Conservation (phyloP, 2,797 vertebrate genomes). For the Emydoidea blandingii region DNA sequence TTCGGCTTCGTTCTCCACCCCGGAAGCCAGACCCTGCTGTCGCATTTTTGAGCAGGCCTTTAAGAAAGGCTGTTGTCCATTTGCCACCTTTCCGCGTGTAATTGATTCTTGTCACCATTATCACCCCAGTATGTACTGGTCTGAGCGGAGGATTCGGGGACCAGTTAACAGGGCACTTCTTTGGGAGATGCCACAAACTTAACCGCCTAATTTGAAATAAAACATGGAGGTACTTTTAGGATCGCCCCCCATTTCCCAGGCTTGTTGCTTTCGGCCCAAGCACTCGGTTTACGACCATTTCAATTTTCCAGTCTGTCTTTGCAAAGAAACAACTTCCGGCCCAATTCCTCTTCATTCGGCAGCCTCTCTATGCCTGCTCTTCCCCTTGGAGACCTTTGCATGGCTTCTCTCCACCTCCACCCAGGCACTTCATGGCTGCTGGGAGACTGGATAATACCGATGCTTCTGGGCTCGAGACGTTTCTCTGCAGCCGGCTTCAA, state of each 20-base stretch:
- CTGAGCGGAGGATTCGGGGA: not conserved
- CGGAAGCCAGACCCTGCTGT: not conserved
- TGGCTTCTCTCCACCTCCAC: not conserved
- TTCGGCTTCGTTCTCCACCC: not conserved
- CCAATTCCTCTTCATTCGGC: not conserved
- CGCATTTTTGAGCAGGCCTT: not conserved
- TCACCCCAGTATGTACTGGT: not conserved
- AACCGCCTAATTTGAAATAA: not conserved
- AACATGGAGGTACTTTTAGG: not conserved
- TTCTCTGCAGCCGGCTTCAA: not conserved
- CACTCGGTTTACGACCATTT: not conserved
- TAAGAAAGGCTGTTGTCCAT: not conserved
- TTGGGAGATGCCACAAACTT: not conserved
- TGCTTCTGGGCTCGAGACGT: not conserved
- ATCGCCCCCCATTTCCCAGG: not conserved
- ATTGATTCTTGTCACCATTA: not conserved
- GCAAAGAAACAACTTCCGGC: not conserved
- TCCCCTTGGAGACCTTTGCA: not conserved
- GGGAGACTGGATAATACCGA: not conserved
- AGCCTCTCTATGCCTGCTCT: not conserved
- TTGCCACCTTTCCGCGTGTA: not conserved
- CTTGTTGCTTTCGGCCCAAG: not conserved
- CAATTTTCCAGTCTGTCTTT: not conserved
- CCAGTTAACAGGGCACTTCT: not conserved
- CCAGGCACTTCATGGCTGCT: not conserved